Percentiles rank a stretch among this genome's conserved stretches.
These are phyloP conservation scores for Brachystomella parvula DNA, from an alignment of 1,140 invertebrate species.

Conservation along the genomic window DNA sequence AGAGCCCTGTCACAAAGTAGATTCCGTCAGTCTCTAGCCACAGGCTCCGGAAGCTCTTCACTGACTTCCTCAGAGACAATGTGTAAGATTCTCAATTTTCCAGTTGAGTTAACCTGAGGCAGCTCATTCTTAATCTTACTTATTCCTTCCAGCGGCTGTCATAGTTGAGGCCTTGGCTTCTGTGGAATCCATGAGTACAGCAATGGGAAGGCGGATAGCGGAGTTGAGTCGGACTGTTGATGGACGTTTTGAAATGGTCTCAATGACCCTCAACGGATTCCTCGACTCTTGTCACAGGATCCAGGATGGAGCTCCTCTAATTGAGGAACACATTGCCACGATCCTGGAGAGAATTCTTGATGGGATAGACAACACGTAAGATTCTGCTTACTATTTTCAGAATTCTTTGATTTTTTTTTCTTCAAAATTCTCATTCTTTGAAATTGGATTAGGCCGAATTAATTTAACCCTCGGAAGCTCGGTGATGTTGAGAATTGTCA, in stretches of 20 bases:
- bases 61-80: slow-evolving; percentile 22
- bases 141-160: slow-evolving; percentile 16
- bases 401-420: background rate
- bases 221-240: slow-evolving; percentile 29
- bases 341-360: slow-evolving; percentile 29
- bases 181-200: slow-evolving; percentile 31
- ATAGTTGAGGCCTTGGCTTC: slow-evolving; percentile 33
- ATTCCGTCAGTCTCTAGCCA: background rate
- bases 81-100: slow-evolving; percentile 17
- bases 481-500: too few relatives aligned
- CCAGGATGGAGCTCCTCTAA: slow-evolving; percentile 26
- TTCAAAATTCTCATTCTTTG: background rate
- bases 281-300: slow-evolving; percentile 32
- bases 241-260: slow-evolving; percentile 34
- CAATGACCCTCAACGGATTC: slow-evolving; percentile 32
- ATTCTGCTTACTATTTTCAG: background rate
- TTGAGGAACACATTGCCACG: slow-evolving; percentile 33
- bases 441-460: background rate
- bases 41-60: background rate
- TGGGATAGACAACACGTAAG: slow-evolving; percentile 31
- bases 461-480: too few relatives aligned
- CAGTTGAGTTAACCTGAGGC: background rate
- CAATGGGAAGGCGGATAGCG: slow-evolving; percentile 25
- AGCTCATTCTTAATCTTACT: background rate
- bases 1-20: background rate